phyloP scores from a whole-genome alignment of 1,140 invertebrate genomes.

The Pentalonia nigronervosa region DNA sequence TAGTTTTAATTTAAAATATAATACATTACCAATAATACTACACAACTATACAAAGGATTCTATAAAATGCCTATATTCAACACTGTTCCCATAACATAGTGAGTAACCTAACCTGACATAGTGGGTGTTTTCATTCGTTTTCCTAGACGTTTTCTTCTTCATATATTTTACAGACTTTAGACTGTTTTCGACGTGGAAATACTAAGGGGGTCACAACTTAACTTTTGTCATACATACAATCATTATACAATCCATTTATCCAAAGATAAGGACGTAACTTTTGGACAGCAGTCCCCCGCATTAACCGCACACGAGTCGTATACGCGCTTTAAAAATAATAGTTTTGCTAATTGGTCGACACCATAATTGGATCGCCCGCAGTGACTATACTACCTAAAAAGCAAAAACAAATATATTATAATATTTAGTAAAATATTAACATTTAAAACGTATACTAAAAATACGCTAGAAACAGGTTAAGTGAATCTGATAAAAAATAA shows the following conservation, averaged over 20 bases:
- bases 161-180: background rate
- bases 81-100: no score
- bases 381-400: background rate
- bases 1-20: no score
- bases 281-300: background rate
- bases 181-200: background rate
- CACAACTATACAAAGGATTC: no score
- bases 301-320: background rate
- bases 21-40: no score
- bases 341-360: background rate
- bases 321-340: background rate
- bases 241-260: background rate
- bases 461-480: background rate
- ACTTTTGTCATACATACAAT: background rate
- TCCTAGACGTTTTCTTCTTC: background rate
- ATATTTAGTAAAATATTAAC: background rate
- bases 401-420: background rate
- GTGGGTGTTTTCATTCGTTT: background rate
- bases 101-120: background rate
- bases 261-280: background rate
- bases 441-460: background rate
- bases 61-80: no score
- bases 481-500: constrained; percentile 8
- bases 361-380: constrained; percentile 24
- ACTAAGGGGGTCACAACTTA: background rate